Percentiles rank a stretch among this genome's conserved stretches.
These are phyloP conservation scores for Adelosebastes latens DNA, from an alignment of 2,797 vertebrate species.

Conservation along the genomic window DNA sequence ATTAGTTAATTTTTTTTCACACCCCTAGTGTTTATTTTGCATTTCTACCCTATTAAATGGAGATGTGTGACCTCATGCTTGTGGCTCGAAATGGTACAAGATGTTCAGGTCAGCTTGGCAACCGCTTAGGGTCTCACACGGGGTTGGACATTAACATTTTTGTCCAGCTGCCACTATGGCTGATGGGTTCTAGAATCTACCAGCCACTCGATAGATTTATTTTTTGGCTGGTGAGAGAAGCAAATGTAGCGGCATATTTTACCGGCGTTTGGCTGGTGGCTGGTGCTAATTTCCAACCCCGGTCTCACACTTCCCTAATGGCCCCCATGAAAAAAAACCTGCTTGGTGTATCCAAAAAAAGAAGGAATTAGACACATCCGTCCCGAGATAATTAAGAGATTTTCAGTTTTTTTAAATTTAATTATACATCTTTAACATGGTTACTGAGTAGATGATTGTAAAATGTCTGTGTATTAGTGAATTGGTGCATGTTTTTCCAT, in stretches of 20 bases:
- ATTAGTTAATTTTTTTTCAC: no score
- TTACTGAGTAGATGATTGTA: not conserved
- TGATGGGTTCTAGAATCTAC: not conserved
- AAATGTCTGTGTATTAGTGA: not conserved
- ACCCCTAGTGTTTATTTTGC: not conserved
- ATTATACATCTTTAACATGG: not conserved
- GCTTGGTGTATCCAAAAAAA: not conserved
- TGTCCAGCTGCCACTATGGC: not conserved
- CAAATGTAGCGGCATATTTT: not conserved
- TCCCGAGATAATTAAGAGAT: not conserved
- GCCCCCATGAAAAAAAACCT: not conserved
- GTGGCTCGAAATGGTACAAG: not conserved
- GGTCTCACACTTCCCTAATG: not conserved
- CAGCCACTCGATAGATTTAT: not conserved
- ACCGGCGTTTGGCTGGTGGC: not conserved
- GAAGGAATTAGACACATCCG: not conserved
- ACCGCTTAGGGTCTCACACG: not conserved
- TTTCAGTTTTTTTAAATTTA: not conserved
- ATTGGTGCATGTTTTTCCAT: conserved; percentile 6
- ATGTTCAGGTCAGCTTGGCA: not conserved
- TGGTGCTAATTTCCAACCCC: not conserved
- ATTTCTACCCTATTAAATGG: not conserved
- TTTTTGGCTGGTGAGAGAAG: not conserved
- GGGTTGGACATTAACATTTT: not conserved
- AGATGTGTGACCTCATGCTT: not conserved